Conservation (phyloP, 2,797 vertebrate species). For the Eulemur albifrons region DNA sequence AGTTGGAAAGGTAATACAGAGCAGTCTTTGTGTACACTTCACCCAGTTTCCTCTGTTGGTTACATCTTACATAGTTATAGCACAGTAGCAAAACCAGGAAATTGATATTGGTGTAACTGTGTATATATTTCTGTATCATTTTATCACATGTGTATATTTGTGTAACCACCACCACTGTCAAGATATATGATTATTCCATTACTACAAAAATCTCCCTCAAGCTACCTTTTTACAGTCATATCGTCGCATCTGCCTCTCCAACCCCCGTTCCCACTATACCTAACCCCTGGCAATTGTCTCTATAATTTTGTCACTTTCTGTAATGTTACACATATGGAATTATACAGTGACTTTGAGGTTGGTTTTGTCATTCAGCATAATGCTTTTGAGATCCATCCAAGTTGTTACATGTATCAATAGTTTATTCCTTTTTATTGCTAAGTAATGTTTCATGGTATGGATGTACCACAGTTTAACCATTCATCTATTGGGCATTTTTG, state of each 20-base stretch:
- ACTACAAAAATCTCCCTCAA: neutral
- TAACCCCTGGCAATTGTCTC: neutral
- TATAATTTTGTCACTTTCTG: constrained; percentile 24
- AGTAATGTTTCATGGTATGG: neutral
- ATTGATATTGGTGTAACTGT: neutral
- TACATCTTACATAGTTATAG: neutral
- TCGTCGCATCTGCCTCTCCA: neutral
- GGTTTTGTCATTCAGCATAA: neutral
- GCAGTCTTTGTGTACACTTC: neutral
- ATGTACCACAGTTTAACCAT: neutral
- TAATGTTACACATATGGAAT: neutral
- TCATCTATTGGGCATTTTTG: neutral
- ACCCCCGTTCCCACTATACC: no score
- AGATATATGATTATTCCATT: neutral
- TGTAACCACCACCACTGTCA: neutral
- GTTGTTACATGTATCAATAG: neutral
- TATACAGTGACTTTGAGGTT: neutral
- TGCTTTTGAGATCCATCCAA: neutral
- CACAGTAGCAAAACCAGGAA: neutral
- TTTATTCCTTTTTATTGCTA: constrained; percentile 5
- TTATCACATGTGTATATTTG: neutral
- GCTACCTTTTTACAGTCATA: neutral
- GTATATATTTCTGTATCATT: neutral
- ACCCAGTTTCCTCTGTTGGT: neutral
- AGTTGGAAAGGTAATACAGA: neutral